Base-by-base conservation (phyloP, 2,797 vertebrate genomes). In the Melanotaenia nigrans region DNA sequence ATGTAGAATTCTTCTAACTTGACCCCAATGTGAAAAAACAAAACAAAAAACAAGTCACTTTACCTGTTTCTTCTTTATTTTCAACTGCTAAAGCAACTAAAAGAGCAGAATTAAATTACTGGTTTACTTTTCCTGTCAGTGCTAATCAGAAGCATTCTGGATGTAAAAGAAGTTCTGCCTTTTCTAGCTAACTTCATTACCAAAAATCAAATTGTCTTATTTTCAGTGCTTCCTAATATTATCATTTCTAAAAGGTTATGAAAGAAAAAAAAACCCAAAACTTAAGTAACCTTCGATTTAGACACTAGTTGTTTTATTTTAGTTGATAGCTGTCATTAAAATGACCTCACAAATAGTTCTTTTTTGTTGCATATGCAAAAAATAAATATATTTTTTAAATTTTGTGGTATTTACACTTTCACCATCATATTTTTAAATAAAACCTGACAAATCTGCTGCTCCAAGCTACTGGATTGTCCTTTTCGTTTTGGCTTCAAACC, bases 51-150 rank as follows among this genome's bases (percentile, higher is more conserved):
- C 35, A 36, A 36, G 35, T 36, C 35, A 36, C 35, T 12, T 3
- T 36, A 36, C 9, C 35, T 36, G 35, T 8, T 36, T 40, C 13
- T 58, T n/a, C 6, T 58, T 58, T 32, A 18, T 20, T 58, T 18
- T 5, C 7, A 18, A 16, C 22, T 12, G 22, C 11, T 54, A 13
- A 55, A 55, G 14, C 4, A 55, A 28, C 33, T 56, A 28, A 45
- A 45, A 40, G 60, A 56, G 4, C 32, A 61, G 24, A 35, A 71
- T 59, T 58, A 22, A 16, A 71, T 77, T 63, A 61, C 6, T 56
- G 16, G 20, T 20, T 12, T 25, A 54, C 9, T 49, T 36, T 40
- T 69, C 65, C 49, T 53, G 77, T 68, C 33, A 65, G 40, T 20
- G 57, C 53, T 42, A 47, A 72, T 62, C 24, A 57, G 57, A 73